Percentiles rank a stretch among this genome's conserved stretches.
These are phyloP conservation scores for Homarus gammarus DNA, from an alignment of 2,888 invertebrate genomes.

Conservation along the genomic window DNA sequence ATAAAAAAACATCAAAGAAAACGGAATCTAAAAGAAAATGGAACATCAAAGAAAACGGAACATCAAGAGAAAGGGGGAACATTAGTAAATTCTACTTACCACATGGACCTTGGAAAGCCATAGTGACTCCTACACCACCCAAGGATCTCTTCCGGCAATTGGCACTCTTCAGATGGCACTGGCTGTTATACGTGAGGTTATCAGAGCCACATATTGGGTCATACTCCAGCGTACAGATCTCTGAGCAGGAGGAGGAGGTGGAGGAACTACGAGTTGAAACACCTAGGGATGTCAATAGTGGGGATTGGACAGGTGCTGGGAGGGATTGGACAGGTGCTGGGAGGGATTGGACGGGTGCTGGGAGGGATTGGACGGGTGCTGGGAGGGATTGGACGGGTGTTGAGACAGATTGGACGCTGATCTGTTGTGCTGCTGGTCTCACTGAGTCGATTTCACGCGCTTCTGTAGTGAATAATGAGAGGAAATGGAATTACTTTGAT, in stretches of 20 bases:
- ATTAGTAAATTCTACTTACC: conserved; percentile 10
- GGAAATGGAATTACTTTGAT: no score
- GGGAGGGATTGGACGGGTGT: not conserved
- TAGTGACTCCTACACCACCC: not conserved
- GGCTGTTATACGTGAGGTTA: conserved; percentile 24
- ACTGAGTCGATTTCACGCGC: no score
- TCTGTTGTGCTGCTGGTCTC: no score
- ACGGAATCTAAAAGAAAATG: not conserved
- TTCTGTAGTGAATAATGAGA: no score
- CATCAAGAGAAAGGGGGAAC: not conserved
- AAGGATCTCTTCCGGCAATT: conserved; percentile 11
- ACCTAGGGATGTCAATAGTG: not conserved
- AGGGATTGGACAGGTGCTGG: not conserved
- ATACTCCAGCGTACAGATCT: conserved; percentile 5
- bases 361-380: no score
- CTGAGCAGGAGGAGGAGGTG: conserved; percentile 6
- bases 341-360: not conserved
- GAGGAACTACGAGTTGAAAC: not conserved
- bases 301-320: not conserved
- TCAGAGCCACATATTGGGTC: conserved; percentile 37
- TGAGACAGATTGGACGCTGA: no score
- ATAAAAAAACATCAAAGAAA: not conserved
- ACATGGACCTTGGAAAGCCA: conserved; percentile 27
- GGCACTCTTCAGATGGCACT: conserved; percentile 2
- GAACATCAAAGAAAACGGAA: not conserved